Evolutionary conservation across 1,140 invertebrate species (phyloP).

Genomic region (Bradynema listronoti): DNA sequence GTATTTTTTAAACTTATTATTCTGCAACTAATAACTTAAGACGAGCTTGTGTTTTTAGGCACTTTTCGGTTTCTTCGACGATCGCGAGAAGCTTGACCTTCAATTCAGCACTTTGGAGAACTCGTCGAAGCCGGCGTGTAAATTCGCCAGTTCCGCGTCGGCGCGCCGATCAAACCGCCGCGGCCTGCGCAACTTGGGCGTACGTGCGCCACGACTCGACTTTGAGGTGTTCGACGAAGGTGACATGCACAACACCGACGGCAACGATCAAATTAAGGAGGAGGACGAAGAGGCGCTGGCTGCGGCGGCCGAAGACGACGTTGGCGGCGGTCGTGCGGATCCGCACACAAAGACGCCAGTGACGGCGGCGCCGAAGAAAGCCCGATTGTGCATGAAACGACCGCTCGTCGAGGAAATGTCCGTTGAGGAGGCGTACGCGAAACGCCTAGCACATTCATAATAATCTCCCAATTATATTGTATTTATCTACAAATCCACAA

Average conservation of each 20-base stretch:
- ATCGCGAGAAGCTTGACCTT: constrained; percentile 24
- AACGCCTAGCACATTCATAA: too few species aligned
- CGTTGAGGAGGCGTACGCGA: constrained; percentile 19
- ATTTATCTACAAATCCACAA: too few species aligned
- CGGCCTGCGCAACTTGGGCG: too few species aligned
- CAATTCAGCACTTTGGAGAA: constrained; percentile 33
- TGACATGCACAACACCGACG: background rate
- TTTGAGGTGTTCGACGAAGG: constrained; percentile 17
- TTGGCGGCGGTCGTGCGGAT: too few species aligned
- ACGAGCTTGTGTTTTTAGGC: constrained; percentile 17
- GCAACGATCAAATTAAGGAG: constrained; percentile 7
- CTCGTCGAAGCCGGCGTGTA: constrained; percentile 4
- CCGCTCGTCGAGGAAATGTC: constrained; percentile 20
- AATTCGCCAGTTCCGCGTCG: too few species aligned
- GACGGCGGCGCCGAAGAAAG: too few species aligned
- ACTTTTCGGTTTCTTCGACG: constrained; percentile 35
- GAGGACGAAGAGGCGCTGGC: constrained; percentile 8
- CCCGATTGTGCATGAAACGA: too few species aligned
- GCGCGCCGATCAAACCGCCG: background rate
- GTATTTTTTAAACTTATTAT: constrained; percentile 7
- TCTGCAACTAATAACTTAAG: background rate
- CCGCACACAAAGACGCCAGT: too few species aligned
- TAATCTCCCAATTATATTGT: too few species aligned
- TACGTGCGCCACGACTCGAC: too few species aligned
- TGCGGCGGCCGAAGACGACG: too few species aligned